Percentiles rank a stretch among this genome's conserved stretches.
Conservation (phyloP, 2,113 vertebrate species). For the Mystacornis crossleyi region DNA sequence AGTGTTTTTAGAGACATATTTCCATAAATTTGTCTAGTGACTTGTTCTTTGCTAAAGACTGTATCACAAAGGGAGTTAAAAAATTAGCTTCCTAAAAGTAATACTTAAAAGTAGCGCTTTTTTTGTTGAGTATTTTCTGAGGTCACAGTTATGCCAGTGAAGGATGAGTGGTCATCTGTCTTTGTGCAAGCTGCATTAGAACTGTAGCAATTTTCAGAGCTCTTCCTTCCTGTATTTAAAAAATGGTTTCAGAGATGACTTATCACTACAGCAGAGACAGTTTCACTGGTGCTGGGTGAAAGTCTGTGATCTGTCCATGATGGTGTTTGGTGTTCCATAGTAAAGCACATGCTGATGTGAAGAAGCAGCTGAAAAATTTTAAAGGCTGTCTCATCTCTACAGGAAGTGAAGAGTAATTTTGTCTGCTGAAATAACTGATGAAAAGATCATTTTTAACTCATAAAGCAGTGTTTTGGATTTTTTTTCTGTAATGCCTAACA, state of each 20-base stretch:
- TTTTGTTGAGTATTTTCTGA: neutral
- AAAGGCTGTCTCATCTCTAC: neutral
- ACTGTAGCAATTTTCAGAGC: neutral
- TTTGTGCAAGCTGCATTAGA: neutral
- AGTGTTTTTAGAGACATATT: neutral
- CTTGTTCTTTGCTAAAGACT: neutral
- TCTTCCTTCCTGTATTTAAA: neutral
- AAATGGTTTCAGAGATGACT: neutral
- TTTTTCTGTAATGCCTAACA: neutral
- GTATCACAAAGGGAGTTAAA: neutral
- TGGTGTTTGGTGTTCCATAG: neutral
- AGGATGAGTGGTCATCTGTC: neutral
- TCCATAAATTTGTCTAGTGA: neutral
- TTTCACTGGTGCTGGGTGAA: neutral
- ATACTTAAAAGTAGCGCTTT: neutral
- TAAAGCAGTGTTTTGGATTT: neutral
- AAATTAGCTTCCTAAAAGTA: neutral
- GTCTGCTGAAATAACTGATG: neutral
- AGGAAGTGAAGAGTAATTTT: neutral
- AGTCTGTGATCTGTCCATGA: neutral
- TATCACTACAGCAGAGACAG: neutral
- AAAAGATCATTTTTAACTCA: neutral
- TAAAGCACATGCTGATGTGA: neutral
- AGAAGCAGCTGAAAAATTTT: neutral
- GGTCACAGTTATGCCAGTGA: neutral